Conservation (phyloP, 2,797 vertebrate species). For the Catharus ustulatus region DNA sequence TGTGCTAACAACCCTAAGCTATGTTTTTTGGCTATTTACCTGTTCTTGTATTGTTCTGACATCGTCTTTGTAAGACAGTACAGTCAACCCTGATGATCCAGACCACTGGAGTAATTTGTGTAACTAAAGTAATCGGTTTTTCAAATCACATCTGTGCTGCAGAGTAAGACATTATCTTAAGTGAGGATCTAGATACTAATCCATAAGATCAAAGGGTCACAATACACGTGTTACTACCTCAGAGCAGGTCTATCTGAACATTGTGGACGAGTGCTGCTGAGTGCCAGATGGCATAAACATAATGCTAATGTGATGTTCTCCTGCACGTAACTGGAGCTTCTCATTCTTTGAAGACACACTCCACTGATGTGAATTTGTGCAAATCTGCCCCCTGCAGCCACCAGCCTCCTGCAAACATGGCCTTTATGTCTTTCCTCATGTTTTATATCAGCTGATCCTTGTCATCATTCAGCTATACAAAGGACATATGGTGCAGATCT, state of each 20-base stretch:
- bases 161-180: background rate
- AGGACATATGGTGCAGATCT: constrained; percentile 12
- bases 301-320: background rate
- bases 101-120: background rate
- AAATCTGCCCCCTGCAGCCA: constrained; percentile 50
- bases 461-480: constrained; percentile 40
- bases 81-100: background rate
- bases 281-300: background rate
- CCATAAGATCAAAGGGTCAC: background rate
- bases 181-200: background rate
- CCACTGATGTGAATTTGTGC: constrained; percentile 23
- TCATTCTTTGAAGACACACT: constrained; percentile 15
- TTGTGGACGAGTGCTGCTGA: background rate
- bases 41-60: background rate
- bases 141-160: background rate
- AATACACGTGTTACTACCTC: background rate
- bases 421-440: background rate
- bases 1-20: background rate
- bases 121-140: background rate
- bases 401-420: background rate
- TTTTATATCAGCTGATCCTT: constrained; percentile 61
- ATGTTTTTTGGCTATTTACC: background rate
- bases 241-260: background rate
- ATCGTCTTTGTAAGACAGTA: background rate
- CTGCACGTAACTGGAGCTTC: background rate